These are phyloP conservation scores for Plebejus melissa DNA, from an alignment of 2,888 invertebrate genomes.

Conservation along the genomic window DNA sequence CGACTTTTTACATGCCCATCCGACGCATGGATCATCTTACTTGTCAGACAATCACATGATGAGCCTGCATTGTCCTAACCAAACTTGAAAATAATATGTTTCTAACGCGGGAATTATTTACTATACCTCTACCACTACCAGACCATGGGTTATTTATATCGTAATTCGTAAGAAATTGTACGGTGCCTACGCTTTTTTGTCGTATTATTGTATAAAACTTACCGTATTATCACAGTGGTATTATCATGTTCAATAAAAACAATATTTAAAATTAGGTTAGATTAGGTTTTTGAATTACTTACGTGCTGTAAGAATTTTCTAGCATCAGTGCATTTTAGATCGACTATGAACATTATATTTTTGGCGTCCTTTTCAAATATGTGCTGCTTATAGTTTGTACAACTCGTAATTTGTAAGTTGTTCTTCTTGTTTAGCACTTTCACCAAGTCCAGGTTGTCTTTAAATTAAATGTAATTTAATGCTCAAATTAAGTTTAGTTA, in stretches of 20 bases:
- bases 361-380: background rate
- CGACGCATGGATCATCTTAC: no score
- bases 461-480: background rate
- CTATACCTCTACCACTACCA: background rate
- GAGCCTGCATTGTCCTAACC: no score
- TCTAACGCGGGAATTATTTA: background rate
- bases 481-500: background rate
- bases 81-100: no score
- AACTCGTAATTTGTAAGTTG: background rate
- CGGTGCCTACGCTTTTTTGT: no score
- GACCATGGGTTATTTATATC: no score
- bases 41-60: no score
- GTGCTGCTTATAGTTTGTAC: background rate
- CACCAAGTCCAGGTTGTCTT: background rate
- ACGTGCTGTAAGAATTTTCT: background rate
- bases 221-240: no score
- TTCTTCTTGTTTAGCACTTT: background rate
- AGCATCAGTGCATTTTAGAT: background rate
- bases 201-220: no score
- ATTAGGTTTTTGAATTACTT: background rate
- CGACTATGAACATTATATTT: background rate
- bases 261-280: no score
- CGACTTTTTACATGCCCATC: no score
- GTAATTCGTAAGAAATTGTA: no score
- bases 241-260: no score